Base-by-base conservation (phyloP, 2,113 vertebrate species). In the Muscicapa adusta region DNA sequence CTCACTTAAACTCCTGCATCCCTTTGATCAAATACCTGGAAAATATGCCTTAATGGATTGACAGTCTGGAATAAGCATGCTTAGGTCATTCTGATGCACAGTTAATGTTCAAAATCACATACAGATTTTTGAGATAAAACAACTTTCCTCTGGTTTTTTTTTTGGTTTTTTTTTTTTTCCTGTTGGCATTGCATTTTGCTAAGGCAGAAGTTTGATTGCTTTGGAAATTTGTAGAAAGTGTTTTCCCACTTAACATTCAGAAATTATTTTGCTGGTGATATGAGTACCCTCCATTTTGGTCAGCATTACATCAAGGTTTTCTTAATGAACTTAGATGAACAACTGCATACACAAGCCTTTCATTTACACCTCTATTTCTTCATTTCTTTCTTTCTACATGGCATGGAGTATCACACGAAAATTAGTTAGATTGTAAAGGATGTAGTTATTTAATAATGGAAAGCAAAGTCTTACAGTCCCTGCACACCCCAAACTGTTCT, bases 11-110 rank as follows among this genome's bases (percentile, higher is more conserved):
- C 94, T 88, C 84, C 74, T 36, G 20, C 14, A 36, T 72, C 70
- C 80, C 92, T 97, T 97, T 97, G 96, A 97, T 97, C 92, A 95
- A 96, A 93, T 96, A 93, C 71, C 70, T 95, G 94, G 86, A 89
- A 97, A 97, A 92, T 75, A 89, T n/a, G 84, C 54, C 58, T 92
- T 88, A 94, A 92, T 92, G 77, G 83, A 84, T 67, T 89, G 93
- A 88, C 91, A 96, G 81, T 91, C 89, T 95, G 92, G 88, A 94
- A 78, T 70, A 95, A 92, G 79, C 79, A 78, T 94, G 47, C 54
- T 81, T 94, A 83, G 56, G 83, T 89, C 85, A 94, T 92, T 96
- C 70, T 93, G 85, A 96, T 85, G 57, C 40, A 75, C 50, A 84
- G 82, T 70, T 94, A 89, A 80, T 1, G 29, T 94, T 91, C 85